These are phyloP conservation scores for Bungarus multicinctus DNA, from an alignment of 2,113 vertebrate species.

Conservation along the genomic window DNA sequence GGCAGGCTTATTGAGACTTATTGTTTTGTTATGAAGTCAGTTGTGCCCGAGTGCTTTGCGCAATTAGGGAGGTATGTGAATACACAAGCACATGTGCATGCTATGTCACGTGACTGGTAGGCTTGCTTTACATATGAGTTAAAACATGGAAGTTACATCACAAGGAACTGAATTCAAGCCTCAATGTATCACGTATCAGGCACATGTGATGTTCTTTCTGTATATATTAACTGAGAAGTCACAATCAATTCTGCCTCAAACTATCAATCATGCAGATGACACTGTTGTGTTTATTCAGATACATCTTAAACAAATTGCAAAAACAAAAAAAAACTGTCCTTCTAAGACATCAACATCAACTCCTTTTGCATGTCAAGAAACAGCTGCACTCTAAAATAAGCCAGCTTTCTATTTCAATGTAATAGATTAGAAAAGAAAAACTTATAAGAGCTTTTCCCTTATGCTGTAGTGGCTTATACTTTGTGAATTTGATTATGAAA, in stretches of 20 bases:
- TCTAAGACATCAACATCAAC: not conserved
- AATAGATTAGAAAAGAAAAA: not conserved
- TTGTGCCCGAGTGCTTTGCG: not conserved
- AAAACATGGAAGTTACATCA: not conserved
- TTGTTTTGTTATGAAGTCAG: not conserved
- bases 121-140: not conserved
- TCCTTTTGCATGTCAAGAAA: not conserved
- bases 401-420: not conserved
- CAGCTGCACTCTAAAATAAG: not conserved
- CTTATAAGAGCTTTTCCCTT: not conserved
- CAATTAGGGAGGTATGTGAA: not conserved
- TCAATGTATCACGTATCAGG: not conserved
- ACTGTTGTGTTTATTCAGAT: not conserved
- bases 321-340: not conserved
- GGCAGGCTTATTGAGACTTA: not conserved
- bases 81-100: not conserved
- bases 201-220: not conserved
- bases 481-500: not conserved
- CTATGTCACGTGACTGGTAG: accelerated
- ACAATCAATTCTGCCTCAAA: not conserved
- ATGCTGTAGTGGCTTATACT: not conserved
- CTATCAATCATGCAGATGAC: not conserved
- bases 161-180: not conserved
- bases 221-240: not conserved
- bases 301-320: not conserved